A percentile compares a stretch with the other conserved stretches of the same genome.
These are phyloP conservation scores for Eidolon helvum DNA, from an alignment of 2,113 vertebrate species.

Conservation along the genomic window DNA sequence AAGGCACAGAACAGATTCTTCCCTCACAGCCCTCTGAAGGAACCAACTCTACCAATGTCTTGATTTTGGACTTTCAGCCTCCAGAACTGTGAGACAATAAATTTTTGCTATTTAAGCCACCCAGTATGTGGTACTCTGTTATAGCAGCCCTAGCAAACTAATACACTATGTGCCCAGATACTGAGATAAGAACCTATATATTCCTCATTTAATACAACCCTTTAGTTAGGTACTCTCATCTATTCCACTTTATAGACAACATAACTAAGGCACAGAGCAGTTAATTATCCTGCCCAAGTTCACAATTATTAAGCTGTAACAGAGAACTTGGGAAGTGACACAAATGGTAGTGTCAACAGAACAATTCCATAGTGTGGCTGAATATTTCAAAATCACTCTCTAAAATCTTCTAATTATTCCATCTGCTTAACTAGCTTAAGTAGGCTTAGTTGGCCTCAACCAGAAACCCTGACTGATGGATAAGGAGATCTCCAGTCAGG, in stretches of 20 bases:
- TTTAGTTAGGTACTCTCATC: neutral
- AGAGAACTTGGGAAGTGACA: neutral
- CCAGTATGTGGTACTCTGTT: neutral
- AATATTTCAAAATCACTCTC: neutral
- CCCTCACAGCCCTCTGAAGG: neutral
- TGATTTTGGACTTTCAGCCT: neutral
- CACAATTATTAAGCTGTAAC: neutral
- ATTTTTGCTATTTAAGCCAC: neutral
- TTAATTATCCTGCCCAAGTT: neutral
- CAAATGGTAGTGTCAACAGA: neutral
- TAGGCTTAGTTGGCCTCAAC: neutral
- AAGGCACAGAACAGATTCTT: neutral
- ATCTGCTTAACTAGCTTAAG: neutral
- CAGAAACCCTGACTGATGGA: neutral
- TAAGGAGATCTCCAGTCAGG: neutral
- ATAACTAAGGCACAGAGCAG: neutral
- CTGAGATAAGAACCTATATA: neutral
- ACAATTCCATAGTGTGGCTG: neutral
- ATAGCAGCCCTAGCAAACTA: neutral
- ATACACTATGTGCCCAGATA: neutral
- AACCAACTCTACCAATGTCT: neutral
- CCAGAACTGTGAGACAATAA: neutral
- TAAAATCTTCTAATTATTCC: conserved; percentile 7
- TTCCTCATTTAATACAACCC: neutral
- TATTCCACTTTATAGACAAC: neutral